phyloP scores from a whole-genome alignment of 1,140 invertebrate genomes.

The Brachionus koreanus region DNA sequence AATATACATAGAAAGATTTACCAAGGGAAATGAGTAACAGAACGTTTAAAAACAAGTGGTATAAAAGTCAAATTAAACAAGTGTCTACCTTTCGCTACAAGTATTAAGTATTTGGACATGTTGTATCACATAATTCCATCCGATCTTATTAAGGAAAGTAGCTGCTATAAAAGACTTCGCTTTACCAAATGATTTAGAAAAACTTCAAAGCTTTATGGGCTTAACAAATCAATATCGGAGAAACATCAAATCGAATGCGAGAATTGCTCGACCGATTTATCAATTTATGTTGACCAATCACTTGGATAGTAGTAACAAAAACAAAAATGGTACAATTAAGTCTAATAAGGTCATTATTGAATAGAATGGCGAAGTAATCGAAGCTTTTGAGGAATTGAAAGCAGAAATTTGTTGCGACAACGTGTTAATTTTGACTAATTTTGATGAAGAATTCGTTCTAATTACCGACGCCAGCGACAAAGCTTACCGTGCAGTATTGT shows the following conservation, averaged over 20 bases:
- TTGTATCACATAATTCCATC: slow-evolving; percentile 41
- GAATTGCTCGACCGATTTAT: slow-evolving; percentile 47
- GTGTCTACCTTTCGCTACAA: too few species aligned
- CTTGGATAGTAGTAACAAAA: not conserved
- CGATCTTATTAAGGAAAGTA: slow-evolving; percentile 12
- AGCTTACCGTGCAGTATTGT: not conserved
- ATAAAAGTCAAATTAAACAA: too few species aligned
- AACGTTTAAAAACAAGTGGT: too few species aligned
- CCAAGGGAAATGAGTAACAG: too few species aligned
- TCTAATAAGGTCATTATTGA: not conserved
- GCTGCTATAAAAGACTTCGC: not conserved
- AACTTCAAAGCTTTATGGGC: slow-evolving; percentile 48
- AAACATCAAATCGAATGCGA: slow-evolving; percentile 47
- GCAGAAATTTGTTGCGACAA: slow-evolving; percentile 39
- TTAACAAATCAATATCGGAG: slow-evolving; percentile 49
- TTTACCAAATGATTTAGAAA: not conserved
- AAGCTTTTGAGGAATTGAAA: slow-evolving; percentile 46
- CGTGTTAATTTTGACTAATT: not conserved
- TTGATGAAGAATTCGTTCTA: not conserved
- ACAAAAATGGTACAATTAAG: not conserved
- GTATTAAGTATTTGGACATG: too few species aligned
- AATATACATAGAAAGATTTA: too few species aligned
- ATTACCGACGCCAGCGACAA: not conserved
- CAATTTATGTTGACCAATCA: not conserved
- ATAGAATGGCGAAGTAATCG: not conserved